Evolutionary conservation across 1,140 invertebrate species (phyloP).

Genomic region (Coboldia fuscipes): DNA sequence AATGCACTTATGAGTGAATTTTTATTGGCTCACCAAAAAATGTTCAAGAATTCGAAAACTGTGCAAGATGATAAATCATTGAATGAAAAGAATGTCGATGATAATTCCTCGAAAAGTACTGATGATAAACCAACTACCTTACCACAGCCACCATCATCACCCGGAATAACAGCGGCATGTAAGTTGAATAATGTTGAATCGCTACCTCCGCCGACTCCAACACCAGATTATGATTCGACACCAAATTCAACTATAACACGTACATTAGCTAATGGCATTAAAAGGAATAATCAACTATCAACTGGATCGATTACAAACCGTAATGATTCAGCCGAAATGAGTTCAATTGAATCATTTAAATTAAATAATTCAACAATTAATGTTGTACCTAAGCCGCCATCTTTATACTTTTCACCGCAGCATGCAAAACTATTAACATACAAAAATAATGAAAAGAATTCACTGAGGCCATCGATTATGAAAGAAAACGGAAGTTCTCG

Average conservation of each 20-base stretch:
- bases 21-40: constrained; percentile 59
- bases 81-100: constrained; percentile 5
- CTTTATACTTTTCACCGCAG: constrained; percentile 36
- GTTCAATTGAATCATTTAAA: constrained; percentile 47
- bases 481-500: no score
- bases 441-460: no score
- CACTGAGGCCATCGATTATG: no score
- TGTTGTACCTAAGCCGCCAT: constrained; percentile 34
- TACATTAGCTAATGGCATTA: no score
- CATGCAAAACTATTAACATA: constrained; percentile 23
- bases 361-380: constrained; percentile 35
- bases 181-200: no score
- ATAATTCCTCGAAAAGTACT: no score
- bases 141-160: neutral
- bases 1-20: constrained; percentile 70
- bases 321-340: constrained; percentile 35
- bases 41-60: constrained; percentile 43
- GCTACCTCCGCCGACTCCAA: constrained; percentile 1
- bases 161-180: neutral
- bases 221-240: constrained; percentile 1
- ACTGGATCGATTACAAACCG: neutral
- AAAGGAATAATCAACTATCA: neutral
- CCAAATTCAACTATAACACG: neutral
- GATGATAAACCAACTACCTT: no score
- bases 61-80: constrained; percentile 2